Evolutionary conservation across 2,113 vertebrate species (phyloP).

Genomic region (Leptobrachium leishanense): DNA sequence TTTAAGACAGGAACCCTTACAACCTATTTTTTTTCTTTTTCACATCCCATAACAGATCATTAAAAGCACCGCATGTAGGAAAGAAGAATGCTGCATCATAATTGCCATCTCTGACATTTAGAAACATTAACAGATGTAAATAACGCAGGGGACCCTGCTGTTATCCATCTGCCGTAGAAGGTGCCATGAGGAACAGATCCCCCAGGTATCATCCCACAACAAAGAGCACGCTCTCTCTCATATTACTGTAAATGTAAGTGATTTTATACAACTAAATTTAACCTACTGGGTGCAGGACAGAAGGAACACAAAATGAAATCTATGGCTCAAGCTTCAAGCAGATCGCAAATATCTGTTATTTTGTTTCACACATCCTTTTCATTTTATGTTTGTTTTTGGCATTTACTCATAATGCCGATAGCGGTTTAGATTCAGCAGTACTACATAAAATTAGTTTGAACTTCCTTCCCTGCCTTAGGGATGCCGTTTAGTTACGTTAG

Average conservation of each 20-base stretch:
- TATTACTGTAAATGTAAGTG: neutral
- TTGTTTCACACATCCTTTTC: neutral
- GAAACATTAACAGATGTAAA: constrained; percentile 9
- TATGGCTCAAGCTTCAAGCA: neutral
- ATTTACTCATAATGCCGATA: neutral
- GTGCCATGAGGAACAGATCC: neutral
- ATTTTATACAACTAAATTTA: neutral
- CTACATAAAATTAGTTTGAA: neutral
- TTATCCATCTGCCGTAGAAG: constrained; percentile 3
- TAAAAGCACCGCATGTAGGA: neutral
- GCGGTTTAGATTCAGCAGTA: neutral
- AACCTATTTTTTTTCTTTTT: no score
- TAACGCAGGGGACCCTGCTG: constrained; percentile 3
- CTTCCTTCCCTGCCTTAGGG: neutral
- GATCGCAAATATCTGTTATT: neutral
- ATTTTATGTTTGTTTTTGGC: neutral
- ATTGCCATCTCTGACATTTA: constrained; percentile 20
- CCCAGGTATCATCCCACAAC: neutral
- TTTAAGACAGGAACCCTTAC: no score
- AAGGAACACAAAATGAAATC: neutral
- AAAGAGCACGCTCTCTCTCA: neutral
- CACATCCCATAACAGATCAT: neutral
- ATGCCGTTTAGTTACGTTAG: neutral
- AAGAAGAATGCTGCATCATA: neutral
- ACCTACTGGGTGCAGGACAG: neutral